Base-by-base conservation (phyloP, 2,888 invertebrate species). In the Lacanobia oleracea region DNA sequence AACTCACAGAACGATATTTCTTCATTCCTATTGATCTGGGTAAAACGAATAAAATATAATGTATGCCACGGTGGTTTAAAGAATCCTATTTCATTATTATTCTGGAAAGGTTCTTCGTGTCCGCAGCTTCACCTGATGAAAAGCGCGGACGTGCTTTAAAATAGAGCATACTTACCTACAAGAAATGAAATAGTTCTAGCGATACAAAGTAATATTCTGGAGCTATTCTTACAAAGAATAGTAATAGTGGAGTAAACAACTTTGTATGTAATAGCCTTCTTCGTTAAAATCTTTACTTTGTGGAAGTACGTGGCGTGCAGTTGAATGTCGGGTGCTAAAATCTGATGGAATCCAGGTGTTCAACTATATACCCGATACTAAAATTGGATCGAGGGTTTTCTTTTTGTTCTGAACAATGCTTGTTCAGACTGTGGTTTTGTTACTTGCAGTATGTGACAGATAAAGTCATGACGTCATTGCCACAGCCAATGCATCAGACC, bases 61-160 rank as follows among this genome's bases (percentile, higher is more conserved):
- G 18, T 33, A n/a, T 54, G 23, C 23, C 40, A 23, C 40, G 8
- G 27, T 54, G 48, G 9, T 61, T 21, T 62, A 43, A 69, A 53
- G 56, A 60, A 45, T 54, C 14, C 12, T 54, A 59, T 72, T 62
- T 72, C 33, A 62, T 82, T 79, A 62, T 59, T 65, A 66, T 72
- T 83, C 65, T 51, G 12, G 40, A 48, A 66, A 62, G 43, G 45
- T 21, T 45, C 40, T 59, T 21, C 37, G n/a, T 54, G 67, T 62
- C 73, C 18, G 54, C 65, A 60, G 48, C 54, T 60, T 59, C 40
- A 73, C 59, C 48, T 68, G 83, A 68, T 56, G 65, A 40, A 79
- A 79, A 66, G 67, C 74, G 57, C 59, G 56, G 45, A 79, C 83
- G 67, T 83, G 80, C 37, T 77, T 51, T 53, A 61, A 77, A 67